Evolutionary conservation across 2,888 invertebrate species (phyloP).

Genomic region (Catonia carolina): DNA sequence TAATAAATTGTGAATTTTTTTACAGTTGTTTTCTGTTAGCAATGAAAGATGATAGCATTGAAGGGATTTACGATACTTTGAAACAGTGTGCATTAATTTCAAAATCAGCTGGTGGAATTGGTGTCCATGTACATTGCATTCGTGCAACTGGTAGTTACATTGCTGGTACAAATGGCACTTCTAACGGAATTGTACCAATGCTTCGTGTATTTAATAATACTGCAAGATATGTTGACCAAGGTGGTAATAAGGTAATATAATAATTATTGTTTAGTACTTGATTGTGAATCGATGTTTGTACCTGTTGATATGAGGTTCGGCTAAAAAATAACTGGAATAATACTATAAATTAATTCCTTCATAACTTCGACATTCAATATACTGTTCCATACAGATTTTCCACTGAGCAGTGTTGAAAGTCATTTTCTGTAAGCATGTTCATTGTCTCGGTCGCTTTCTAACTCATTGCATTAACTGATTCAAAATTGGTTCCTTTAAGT

Average conservation of each 20-base stretch:
- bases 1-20: background rate
- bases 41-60: constrained; percentile 91
- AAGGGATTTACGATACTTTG: constrained; percentile 88
- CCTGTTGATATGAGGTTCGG: no score
- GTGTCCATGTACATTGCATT: constrained; percentile 92
- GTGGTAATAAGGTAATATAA: constrained; percentile 87
- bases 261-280: constrained; percentile 7
- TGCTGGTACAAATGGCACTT: constrained; percentile 87
- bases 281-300: background rate
- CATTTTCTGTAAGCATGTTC: no score
- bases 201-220: constrained; percentile 91
- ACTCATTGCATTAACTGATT: no score
- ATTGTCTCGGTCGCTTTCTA: no score
- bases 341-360: no score
- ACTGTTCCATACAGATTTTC: no score
- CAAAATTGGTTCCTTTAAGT: no score
- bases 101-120: constrained; percentile 96
- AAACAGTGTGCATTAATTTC: constrained; percentile 92
- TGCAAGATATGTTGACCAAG: constrained; percentile 95
- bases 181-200: constrained; percentile 96
- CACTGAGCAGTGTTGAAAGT: no score
- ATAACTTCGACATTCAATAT: no score
- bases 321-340: no score
- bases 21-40: constrained; percentile 87
- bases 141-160: constrained; percentile 87